Base-by-base conservation (phyloP, 2,113 vertebrate species). In the Pelodiscus sinensis region DNA sequence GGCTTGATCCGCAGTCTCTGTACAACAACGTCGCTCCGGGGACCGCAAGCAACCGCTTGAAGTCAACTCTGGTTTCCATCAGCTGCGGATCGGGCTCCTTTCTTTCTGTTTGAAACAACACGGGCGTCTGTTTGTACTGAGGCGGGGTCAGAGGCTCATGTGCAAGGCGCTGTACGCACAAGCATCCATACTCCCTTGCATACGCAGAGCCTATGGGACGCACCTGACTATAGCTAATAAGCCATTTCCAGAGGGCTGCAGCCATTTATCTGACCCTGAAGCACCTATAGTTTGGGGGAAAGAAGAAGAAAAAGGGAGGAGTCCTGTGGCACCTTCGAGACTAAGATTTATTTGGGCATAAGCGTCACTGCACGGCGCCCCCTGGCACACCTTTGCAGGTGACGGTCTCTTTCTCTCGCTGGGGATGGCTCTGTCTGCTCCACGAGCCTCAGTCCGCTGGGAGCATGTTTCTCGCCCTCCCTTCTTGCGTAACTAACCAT, bases 21-120 rank as follows among this genome's bases (percentile, higher is more conserved):
- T 5, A 35, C 15, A 19, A 21, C 1, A 71, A 35, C 8, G 31
- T n/a, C 31, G n/a, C n/a, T 10, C 65, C 18, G 2, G 1, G 19
- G 65, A 10, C 18, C n/a, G 8, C 65, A 71, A 19, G n/a, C n/a
- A 71, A 35, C 8, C n/a, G 8, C 4, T 19, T 35, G 9, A 35
- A 35, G 65, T 71, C 35, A 21, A 71, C n/a, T 71, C 8, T 35
- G 65, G 31, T 19, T 71, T 35, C 10, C 65, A 35, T 18, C 65
- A 21, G 65, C 18, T 4, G 65, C 8, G 65, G 15, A n/a, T 65
- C 65, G 16, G 65, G 65, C n/a, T n/a, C n/a, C 18, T 60, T 71
- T 35, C 18, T 35, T 35, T 71, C 65, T 18, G 2, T 35, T 6
- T 35, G 65, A 14, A 68, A 68, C n/a, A 71, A 19, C 8, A 4